Base-by-base conservation (phyloP, 1,140 invertebrate species). In the Diorhabda sublineata region DNA sequence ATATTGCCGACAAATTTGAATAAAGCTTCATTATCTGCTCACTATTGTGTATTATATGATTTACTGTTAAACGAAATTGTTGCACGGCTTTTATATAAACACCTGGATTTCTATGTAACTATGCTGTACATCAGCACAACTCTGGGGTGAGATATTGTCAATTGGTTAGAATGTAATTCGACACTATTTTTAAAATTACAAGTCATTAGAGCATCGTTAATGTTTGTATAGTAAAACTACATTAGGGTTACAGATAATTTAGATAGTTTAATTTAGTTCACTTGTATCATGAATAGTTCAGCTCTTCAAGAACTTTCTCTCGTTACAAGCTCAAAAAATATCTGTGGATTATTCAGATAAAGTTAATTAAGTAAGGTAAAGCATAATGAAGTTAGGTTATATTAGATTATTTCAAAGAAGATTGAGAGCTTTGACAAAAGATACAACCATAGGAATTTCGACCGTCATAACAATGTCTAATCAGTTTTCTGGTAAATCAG, bases 1-100 rank as follows among this genome's bases (percentile, higher is more conserved):
- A 65, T 65, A 65, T 65, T 58, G 64, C 11, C 56, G 64, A 65
- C 64, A 65, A 65, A 65, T 65, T 65, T 65, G 64, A 65, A 65
- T 65, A 57, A 56, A 65, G 64, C 52, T 58, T 61, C n/a, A 61
- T 61, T 61, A 61, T 61, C 59, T 61, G 59, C 8, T 61, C 42
- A 61, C 59, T 61, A 61, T 61, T 61, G 59, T 65, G 59, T 43
- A 26, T 42, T 44, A 65, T 42, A 58, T 65, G 64, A 65, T 65
- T 65, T 65, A 65, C 56, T 65, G 56, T 43, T 56, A 57, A 4
- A 47, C 8, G 8, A 58, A 43, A 65, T 42, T 58, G 45, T 47
- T 65, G 47, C 7, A 57, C 45, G 56, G 64, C 45, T 65, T 57
- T 65, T 57, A 65, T 65, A 47, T 42, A 56, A 65, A 65, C 64